Evolutionary conservation across 2,888 invertebrate species (phyloP), one percentile per base, ranked within the genome.

Genomic region (Drosophila putrida): DNA sequence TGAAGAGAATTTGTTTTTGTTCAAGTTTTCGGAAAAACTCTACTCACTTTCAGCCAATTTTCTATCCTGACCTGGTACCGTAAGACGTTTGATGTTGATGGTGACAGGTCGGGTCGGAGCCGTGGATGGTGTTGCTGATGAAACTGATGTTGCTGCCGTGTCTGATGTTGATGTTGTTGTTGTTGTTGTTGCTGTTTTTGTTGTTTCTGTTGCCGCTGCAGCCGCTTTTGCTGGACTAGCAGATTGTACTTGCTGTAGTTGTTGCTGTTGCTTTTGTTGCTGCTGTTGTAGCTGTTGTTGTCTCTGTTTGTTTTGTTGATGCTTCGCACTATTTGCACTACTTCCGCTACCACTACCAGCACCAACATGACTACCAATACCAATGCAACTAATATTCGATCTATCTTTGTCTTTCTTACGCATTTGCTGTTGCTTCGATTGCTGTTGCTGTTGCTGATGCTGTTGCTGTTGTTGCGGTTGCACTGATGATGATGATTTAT

Each of bases 31-130:
- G 81, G 82, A 82, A 70, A 84, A 82, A 87, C 87, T 88, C 80
- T 92, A 92, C 92, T 92, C 92, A 92, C 92, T 90, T 92, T 92
- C 92, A 89, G 90, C 90, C 90, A 92, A 92, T 91, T 91, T 91
- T 80, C 87, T 91, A 89, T 92, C 91, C 91, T 89, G 92, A 91
- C 83, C 90, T 90, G 91, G 91, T 82, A 90, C 88, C 78, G 90
- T 81, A 80, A 91, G 91, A 79, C 89, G 86, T 83, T 89, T 89
- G 84, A 82, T 80, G 87, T 80, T 83, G 83, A 80, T 82, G 71
- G 74, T 78, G 65, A 66, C 82, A 79, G 83, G 83, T 71, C 83
- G 78, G 67, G 68, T 61, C 69, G 86, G 83, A 57, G 85, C 73
- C 73, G 70, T 58, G 46, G 80, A 35, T 63, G 68, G 25, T 65